A percentile compares a stretch with the other conserved stretches of the same genome.
phyloP scores from a whole-genome alignment of 2,797 vertebrate genomes.

The Nannoperca australis region DNA sequence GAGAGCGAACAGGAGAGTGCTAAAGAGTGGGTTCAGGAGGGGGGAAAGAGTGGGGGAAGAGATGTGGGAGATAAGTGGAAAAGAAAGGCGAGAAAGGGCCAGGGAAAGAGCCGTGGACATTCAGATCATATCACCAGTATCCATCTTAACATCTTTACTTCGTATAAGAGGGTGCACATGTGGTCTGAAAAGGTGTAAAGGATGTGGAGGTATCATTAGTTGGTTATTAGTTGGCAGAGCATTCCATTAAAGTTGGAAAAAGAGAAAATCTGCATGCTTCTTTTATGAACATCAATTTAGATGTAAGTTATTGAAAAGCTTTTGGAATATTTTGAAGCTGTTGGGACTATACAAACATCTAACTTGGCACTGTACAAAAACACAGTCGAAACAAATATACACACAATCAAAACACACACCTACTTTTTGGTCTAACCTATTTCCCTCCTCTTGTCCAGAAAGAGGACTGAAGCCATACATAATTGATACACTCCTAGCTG shows the following conservation, averaged over 20 bases:
- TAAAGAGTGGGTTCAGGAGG: slow-evolving; percentile 20
- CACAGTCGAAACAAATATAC: slow-evolving; percentile 11
- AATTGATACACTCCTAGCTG: slow-evolving; percentile 83
- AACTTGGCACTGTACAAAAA: slow-evolving; percentile 11
- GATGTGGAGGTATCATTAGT: slow-evolving; percentile 28
- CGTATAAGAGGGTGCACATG: slow-evolving; percentile 12
- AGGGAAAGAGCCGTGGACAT: slow-evolving; percentile 28
- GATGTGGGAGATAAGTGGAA: slow-evolving; percentile 58
- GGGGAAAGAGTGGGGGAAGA: background rate
- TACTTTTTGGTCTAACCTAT: slow-evolving; percentile 16
- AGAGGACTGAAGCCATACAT: slow-evolving; percentile 76
- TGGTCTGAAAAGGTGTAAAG: slow-evolving; percentile 19
- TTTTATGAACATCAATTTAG: background rate
- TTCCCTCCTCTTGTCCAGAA: slow-evolving; percentile 58
- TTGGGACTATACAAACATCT: background rate
- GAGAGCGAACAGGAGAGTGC: slow-evolving; percentile 24
- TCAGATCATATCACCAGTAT: slow-evolving; percentile 50
- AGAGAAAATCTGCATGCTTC: background rate
- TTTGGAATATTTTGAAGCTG: slow-evolving; percentile 30
- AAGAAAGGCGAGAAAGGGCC: slow-evolving; percentile 31
- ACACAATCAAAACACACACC: slow-evolving; percentile 15
- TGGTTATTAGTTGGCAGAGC: slow-evolving; percentile 1
- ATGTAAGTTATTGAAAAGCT: slow-evolving; percentile 26
- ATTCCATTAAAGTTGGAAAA: background rate
- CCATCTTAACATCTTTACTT: slow-evolving; percentile 48